Evolutionary conservation across 2,797 vertebrate species (phyloP).

Genomic region (Dendrocincla fuliginosa): DNA sequence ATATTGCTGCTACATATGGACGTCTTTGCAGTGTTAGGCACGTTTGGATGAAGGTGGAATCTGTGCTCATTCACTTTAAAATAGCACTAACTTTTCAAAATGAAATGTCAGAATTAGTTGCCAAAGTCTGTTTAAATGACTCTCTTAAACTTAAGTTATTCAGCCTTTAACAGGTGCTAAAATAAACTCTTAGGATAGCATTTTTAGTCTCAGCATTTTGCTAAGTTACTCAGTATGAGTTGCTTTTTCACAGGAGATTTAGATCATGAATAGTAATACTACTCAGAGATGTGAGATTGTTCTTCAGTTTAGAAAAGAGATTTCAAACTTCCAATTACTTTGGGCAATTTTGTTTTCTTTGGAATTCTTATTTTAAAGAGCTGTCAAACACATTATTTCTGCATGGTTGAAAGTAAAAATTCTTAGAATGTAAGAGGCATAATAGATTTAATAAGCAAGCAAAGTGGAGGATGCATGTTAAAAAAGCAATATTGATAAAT

Average conservation of each 20-base stretch:
- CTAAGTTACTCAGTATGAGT: neutral
- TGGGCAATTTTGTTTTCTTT: neutral
- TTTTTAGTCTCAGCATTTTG: neutral
- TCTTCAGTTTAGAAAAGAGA: neutral
- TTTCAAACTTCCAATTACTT: neutral
- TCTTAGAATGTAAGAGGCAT: too few relatives aligned
- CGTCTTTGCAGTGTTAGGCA: neutral
- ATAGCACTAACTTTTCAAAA: neutral
- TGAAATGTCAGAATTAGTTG: neutral
- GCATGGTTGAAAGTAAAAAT: neutral
- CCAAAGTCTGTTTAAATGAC: neutral
- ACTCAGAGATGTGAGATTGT: neutral
- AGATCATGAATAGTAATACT: neutral
- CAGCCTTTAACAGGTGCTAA: neutral
- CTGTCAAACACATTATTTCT: neutral
- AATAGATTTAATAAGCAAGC: neutral
- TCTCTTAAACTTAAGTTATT: neutral
- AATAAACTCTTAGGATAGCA: neutral
- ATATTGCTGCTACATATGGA: neutral
- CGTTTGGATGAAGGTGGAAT: neutral
- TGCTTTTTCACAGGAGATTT: neutral
- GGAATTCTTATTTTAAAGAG: neutral
- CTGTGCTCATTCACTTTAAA: neutral
- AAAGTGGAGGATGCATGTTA: neutral
- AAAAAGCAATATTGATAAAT: neutral